These are phyloP conservation scores for Bathynomus jamesi DNA, from an alignment of 1,140 invertebrate species.

Conservation along the genomic window DNA sequence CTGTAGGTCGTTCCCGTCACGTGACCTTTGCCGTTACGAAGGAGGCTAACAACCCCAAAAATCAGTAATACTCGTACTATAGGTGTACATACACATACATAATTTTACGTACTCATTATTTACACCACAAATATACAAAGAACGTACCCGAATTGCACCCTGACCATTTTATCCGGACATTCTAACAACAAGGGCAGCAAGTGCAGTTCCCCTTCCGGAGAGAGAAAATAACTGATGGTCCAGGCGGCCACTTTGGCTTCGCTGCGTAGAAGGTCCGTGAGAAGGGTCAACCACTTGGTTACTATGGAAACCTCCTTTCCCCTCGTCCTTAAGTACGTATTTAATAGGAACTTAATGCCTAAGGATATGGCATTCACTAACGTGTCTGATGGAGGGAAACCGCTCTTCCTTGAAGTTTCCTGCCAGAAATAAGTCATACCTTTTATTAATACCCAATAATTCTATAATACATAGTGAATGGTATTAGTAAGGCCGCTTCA, in stretches of 20 bases:
- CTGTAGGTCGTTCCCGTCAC: no score
- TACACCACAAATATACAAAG: constrained; percentile 1
- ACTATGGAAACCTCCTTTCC: constrained; percentile 43
- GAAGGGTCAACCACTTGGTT: constrained; percentile 44
- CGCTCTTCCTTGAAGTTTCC: neutral
- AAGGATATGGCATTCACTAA: constrained; percentile 34
- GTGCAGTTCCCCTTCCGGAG: constrained; percentile 42
- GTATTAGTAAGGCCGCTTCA: neutral
- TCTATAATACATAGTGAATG: neutral
- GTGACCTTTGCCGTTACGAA: no score
- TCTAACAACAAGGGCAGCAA: constrained; percentile 47
- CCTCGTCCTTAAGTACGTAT: constrained; percentile 49
- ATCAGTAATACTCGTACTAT: no score
- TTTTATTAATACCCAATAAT: neutral
- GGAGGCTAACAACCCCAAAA: no score
- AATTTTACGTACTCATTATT: no score
- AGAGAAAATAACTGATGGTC: constrained; percentile 44
- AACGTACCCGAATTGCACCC: constrained; percentile 40
- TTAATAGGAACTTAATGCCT: constrained; percentile 48
- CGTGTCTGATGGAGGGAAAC: constrained; percentile 1
- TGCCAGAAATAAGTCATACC: neutral
- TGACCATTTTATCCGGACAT: constrained; percentile 45
- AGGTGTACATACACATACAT: no score
- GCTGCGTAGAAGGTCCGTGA: constrained; percentile 41
- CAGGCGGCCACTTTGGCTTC: constrained; percentile 44